Base-by-base conservation (phyloP, 2,888 invertebrate genomes). In the Seira ritae region DNA sequence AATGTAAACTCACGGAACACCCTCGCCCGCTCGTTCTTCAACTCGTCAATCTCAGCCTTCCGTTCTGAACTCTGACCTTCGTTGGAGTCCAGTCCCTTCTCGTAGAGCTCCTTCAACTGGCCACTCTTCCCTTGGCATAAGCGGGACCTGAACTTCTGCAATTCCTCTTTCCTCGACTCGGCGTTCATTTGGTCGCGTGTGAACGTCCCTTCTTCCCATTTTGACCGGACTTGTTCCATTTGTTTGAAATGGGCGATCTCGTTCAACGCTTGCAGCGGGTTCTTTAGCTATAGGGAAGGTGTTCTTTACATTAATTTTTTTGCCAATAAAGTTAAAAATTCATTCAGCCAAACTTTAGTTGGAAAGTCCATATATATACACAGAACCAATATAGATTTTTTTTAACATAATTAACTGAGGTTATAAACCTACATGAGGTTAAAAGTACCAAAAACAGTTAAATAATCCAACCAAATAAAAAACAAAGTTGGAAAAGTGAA, bases 71-170 rank as follows among this genome's bases (percentile, higher is more conserved):
- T 93, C 90, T 95, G 96, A 83, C 95, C 95, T 3, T 10, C 89
- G 95, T 96, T 89, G 94, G 94, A 0, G 76, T 87, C 80, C 69
- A 75, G 20, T 72, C 82, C 97, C 90, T 96, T 96, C 90, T 97
- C 97, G 90, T 97, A 97, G 93, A 96, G 94, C 90, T 97, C 97
- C 90, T 97, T 97, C 91, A 97, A 95, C 90, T 96, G 96, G 0
- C 94, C 96, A 91, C 96, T 96, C 90, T 96, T 96, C 12, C 96
- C 96, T 95, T 95, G 91, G 17, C 92, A 92, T 71, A 89, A 90
- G 1, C 80, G 77, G 23, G 84, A 80, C 22, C 80, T 77, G 89
- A 97, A 96, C 88, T 94, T 95, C 91, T 96, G 95, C 88, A 97
- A 95, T 91, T 97, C 97, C 90, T 96, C 96, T 90, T 97, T 97